Percentiles rank a stretch among this genome's conserved stretches.
phyloP scores from a whole-genome alignment of 2,113 vertebrate species.

The Labeo catla region DNA sequence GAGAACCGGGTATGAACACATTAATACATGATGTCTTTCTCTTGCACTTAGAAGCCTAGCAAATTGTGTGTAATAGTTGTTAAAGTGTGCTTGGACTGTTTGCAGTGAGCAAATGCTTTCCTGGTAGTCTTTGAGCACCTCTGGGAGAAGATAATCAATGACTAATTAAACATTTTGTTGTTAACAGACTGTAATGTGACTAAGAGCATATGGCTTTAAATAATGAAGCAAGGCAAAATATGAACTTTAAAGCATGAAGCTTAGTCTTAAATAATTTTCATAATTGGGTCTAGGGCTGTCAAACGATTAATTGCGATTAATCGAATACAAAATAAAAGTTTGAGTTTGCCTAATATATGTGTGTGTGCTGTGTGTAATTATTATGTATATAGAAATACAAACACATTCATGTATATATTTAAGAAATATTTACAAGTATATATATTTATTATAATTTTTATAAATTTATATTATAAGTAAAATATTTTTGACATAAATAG shows the following conservation, averaged over 20 bases:
- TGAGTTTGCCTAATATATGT: too few relatives aligned
- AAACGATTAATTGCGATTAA: too few relatives aligned
- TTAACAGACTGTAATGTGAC: background rate
- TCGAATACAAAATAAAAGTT: too few relatives aligned
- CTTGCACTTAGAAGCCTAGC: background rate
- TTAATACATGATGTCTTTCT: background rate
- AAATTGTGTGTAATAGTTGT: background rate
- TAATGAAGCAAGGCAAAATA: background rate
- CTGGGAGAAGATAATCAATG: background rate
- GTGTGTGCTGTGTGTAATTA: too few relatives aligned
- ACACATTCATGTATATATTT: too few relatives aligned
- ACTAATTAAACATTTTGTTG: background rate
- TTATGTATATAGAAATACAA: too few relatives aligned
- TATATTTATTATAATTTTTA: too few relatives aligned
- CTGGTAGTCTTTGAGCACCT: background rate
- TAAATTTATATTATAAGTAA: too few relatives aligned
- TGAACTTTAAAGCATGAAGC: background rate
- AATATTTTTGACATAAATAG: too few relatives aligned
- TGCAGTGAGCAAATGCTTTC: background rate
- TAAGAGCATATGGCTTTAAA: background rate
- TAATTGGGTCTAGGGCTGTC: background rate
- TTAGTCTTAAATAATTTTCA: background rate
- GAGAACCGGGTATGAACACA: conserved; percentile 88
- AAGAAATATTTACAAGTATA: too few relatives aligned
- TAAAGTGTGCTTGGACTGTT: background rate